Conservation (phyloP, 2,113 vertebrate genomes). For the Haliaeetus leucogaster region DNA sequence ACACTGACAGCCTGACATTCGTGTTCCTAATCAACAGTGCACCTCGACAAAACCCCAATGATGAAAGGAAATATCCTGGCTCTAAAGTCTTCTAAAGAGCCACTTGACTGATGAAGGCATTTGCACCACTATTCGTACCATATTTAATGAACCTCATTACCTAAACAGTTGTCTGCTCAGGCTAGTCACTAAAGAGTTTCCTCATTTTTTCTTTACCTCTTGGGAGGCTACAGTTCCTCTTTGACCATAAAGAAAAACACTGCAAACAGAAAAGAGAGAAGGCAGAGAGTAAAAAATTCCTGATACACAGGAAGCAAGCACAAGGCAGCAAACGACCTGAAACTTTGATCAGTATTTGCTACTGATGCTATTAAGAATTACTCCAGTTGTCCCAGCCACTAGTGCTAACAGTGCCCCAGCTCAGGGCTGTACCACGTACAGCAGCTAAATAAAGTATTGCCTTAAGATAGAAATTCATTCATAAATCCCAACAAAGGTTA, state of each 20-base stretch:
- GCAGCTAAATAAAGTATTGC: background rate
- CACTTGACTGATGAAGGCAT: slow-evolving; percentile 45
- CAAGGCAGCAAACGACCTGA: background rate
- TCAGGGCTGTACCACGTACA: background rate
- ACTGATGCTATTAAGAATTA: background rate
- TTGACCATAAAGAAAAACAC: background rate
- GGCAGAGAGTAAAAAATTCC: background rate
- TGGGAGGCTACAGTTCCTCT: background rate
- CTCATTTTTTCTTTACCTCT: background rate
- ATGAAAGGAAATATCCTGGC: slow-evolving; percentile 49
- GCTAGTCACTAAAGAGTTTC: background rate
- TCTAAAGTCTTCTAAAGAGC: slow-evolving; percentile 43
- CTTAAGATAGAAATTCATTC: background rate
- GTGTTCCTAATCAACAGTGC: slow-evolving; percentile 45
- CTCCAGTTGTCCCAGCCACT: background rate
- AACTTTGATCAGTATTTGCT: background rate
- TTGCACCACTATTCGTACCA: slow-evolving; percentile 39
- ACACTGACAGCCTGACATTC: slow-evolving; percentile 33
- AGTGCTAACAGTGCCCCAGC: background rate
- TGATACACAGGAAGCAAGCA: background rate
- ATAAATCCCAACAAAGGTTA: background rate
- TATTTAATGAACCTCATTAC: slow-evolving; percentile 42
- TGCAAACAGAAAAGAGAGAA: background rate
- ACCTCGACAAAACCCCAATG: slow-evolving; percentile 13
- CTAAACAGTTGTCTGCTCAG: background rate